Evolutionary conservation across 1,140 invertebrate species (phyloP).

Genomic region (Drosophila nikananu): DNA sequence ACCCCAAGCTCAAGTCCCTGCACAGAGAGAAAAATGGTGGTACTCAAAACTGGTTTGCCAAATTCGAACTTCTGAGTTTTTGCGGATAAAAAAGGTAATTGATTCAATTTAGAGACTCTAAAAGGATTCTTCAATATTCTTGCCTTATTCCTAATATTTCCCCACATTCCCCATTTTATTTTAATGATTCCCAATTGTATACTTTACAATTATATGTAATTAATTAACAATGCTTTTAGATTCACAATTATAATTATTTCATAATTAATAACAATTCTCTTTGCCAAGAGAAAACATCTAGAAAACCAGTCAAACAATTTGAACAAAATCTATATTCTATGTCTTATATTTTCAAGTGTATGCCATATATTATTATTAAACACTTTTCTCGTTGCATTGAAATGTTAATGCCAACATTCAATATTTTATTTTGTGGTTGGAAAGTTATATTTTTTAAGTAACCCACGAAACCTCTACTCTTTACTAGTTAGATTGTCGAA

Average conservation of each 20-base stretch:
- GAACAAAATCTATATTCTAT: neutral
- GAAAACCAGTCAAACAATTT: neutral
- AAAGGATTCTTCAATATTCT: too few species aligned
- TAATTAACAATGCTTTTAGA: neutral
- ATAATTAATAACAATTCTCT: neutral
- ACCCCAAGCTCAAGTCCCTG: slow-evolving; percentile 13
- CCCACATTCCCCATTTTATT: too few species aligned
- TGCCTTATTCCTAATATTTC: too few species aligned
- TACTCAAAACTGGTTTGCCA: neutral
- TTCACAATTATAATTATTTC: neutral
- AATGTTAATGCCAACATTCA: neutral
- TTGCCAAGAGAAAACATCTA: neutral
- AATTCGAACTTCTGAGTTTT: neutral
- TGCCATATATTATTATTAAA: neutral
- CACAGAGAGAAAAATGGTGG: slow-evolving; percentile 9
- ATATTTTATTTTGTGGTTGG: neutral
- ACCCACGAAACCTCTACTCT: neutral
- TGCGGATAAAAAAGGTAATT: too few species aligned
- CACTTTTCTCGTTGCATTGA: neutral
- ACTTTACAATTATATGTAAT: neutral
- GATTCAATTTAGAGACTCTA: neutral
- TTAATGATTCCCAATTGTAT: too few species aligned
- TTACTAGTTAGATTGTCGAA: neutral
- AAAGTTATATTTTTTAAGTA: too few species aligned
- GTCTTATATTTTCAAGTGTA: neutral